Evolutionary conservation across 1,140 invertebrate species (phyloP), one percentile per base, ranked within the genome.

Genomic region (Mamestra configurata): DNA sequence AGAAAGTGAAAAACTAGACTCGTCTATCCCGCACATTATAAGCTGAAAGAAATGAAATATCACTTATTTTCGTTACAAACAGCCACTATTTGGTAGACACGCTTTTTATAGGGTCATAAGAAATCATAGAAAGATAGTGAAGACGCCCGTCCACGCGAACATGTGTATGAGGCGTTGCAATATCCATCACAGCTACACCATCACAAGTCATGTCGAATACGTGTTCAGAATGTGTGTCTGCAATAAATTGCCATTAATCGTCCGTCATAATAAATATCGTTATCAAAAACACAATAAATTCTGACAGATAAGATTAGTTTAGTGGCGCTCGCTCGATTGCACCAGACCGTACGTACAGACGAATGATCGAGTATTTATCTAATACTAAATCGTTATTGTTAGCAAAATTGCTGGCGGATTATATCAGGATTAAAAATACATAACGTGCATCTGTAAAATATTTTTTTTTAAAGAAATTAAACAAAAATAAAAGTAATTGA

Each of bases 201-300:
- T 20, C 37, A 20, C 49, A 8, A 4, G 20, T 20, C 18, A 10
- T 22, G 20, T 37, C 18, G 27, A 7, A 5, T 18, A 18, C 59
- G 59, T 61, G 27, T 31, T 18, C n/a, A 35, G 59, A 61, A 37
- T 37, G 27, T 46, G 13, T 46, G 13, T 61, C 15, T 3, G 7
- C 15, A 61, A 46, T 68, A 37, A 24, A 13, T 24, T 20, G 8
- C 8, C 13, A 27, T 11, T 46, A 68, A 43, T 43, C 35, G 64
- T 20, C 40, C 20, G 27, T 27, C 20, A 46, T 46, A 27, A n/a
- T 20, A 18, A 27, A n/a, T 20, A 18, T 15, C 22, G 20, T 68
- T 68, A 68, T 68, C 64, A 40, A 43, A 66, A 66, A 15, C 37
- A 46, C 7, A 27, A 68, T 68, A 24, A 68, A 68, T 66, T 40